Base-by-base conservation (phyloP, 2,113 vertebrate species). In the Cochlearius cochlearius region DNA sequence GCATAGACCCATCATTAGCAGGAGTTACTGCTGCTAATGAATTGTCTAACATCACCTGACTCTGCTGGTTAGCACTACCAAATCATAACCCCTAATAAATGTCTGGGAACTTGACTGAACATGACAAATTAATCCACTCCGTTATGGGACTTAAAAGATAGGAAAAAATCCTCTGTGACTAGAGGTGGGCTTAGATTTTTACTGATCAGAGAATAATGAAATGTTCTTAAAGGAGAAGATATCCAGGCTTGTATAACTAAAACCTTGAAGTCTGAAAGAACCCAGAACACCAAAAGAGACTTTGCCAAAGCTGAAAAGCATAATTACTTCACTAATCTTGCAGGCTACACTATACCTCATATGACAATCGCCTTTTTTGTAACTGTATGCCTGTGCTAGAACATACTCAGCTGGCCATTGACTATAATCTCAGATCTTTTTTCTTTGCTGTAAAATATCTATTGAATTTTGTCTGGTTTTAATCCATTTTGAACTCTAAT, bases 271-370 rank as follows among this genome's bases (percentile, higher is more conserved):
- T 30, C 19, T 93, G 43, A 75, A 87, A 68, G 27, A 27, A 36
- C 11, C 10, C 12, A 75, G 34, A 82, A 15, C 43, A 85, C 13
- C 17, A 41, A 41, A 69, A 63, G 16, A 66, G 10, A 58, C 3
- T 84, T 62, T 56, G 5, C 4, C 30, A 92, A 92, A 82, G 30
- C 5, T 64, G 20, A 72, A 27, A 13, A 63, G 23, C 60, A 43
- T 52, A 60, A 88, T 88, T 75, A 15, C 2, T 88, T 66, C 25
- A 32, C 36, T 83, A 52, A 76, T 66, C 49, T 79, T 79, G 2
- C 34, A 53, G 16, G 12, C 16, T 36, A 8, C 56, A 16, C 2
- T 29, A 1, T 7, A 30, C 0, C 2, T 15, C 2, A 20, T 15
- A 39, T 15, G 10, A 56, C 16, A 95, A 22, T 8, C 32, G 5